Conservation (phyloP, 2,888 invertebrate genomes). For the Epistrophe eligans region DNA sequence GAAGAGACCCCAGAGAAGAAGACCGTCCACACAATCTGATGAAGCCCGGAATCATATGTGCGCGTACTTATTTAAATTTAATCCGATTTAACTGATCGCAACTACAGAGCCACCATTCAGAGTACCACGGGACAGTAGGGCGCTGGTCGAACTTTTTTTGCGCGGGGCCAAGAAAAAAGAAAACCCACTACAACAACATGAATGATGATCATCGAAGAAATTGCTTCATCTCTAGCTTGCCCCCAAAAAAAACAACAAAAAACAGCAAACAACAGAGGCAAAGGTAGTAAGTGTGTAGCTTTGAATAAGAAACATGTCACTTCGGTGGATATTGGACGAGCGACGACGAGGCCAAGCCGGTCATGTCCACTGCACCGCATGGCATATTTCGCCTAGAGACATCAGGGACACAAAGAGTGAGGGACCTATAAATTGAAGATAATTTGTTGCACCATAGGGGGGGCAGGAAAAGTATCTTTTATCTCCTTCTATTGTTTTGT, state of each 20-base stretch:
- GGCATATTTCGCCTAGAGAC: slow-evolving; percentile 59
- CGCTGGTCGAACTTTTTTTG: slow-evolving; percentile 42
- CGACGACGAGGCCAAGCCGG: slow-evolving; percentile 64
- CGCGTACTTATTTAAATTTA: slow-evolving; percentile 75
- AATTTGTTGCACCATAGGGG: slow-evolving; percentile 78
- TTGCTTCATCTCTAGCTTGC: slow-evolving; percentile 73
- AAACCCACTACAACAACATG: slow-evolving; percentile 45
- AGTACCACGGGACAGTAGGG: slow-evolving; percentile 65
- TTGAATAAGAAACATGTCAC: slow-evolving; percentile 75
- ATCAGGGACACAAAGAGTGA: background rate
- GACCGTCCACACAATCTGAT: slow-evolving; percentile 69
- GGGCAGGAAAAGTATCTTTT: slow-evolving; percentile 75
- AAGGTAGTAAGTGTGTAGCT: slow-evolving; percentile 70
- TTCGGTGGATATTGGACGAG: slow-evolving; percentile 58
- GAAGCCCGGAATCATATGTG: slow-evolving; percentile 71
- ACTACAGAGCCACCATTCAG: slow-evolving; percentile 57
- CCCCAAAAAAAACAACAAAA: slow-evolving; percentile 49
- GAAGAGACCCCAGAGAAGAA: slow-evolving; percentile 41
- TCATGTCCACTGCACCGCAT: slow-evolving; percentile 58
- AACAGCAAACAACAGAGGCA: slow-evolving; percentile 53
- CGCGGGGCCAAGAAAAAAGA: slow-evolving; percentile 14
- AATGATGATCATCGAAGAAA: slow-evolving; percentile 74
- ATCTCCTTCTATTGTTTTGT: slow-evolving; percentile 77
- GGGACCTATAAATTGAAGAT: slow-evolving; percentile 78
- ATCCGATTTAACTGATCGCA: slow-evolving; percentile 76